Base-by-base conservation (phyloP, 2,888 invertebrate genomes). In the Gymnocheta viridis region DNA sequence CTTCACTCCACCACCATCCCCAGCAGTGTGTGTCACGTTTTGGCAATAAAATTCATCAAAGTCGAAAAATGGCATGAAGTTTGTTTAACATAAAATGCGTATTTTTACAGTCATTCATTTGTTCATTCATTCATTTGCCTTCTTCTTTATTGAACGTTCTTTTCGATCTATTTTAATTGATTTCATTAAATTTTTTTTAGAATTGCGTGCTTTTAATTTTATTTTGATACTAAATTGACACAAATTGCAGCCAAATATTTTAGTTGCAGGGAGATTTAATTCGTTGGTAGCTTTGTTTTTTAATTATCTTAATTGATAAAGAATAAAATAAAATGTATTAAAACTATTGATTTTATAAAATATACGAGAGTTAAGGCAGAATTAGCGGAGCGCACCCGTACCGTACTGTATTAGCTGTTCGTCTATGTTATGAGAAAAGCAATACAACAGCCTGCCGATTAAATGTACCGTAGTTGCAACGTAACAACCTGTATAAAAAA, bases 21-120 rank as follows among this genome's bases (percentile, higher is more conserved):
- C 17, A 12, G 32, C 9, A 4, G 22, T 35, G 69, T 56, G 29
- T 9, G 54, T 66, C 87, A 87, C 87, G 87, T 87, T 85, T 82
- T 69, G 74, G 60, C 86, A 86, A 86, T 87, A 87, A 86, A 87
- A 86, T 86, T 84, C 82, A 82, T 85, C 84, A 85, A 86, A 82
- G 81, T 82, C 82, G 62, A 82, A 77, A 41, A 56, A 51, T 14
- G 77, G 83, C 73, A 78, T 54, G 54, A 44, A n/a, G 35, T 67
- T 64, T 66, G 32, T 41, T 54, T 14, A 66, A 35, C 27, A 78
- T 35, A 51, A 54, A 62, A 35, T 56, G 54, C 35, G 62, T 56
- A 64, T 35, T 54, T 54, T 44, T 44, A 41, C 27, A 32, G 60
- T 22, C 32, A 60, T 38, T 56, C 47, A 14, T 32, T 44, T 24